Base-by-base conservation (phyloP, 1,140 invertebrate species). In the Macrobrachium rosenbergii region DNA sequence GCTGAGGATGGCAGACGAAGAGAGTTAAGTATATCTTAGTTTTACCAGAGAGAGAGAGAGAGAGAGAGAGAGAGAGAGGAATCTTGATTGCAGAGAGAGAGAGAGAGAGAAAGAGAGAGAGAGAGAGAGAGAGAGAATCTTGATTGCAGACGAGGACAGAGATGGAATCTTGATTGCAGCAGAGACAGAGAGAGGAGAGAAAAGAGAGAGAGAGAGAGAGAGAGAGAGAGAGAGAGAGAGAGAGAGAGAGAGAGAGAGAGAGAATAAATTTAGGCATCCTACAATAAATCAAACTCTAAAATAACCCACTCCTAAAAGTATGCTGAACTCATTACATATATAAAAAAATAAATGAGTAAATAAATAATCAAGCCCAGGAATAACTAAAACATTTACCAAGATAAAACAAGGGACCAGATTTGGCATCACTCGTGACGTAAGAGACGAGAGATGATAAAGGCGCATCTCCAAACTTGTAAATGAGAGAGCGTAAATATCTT, bases 41-140 rank as follows among this genome's bases (percentile, higher is more conserved):
- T n/a, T 7, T 7, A 19, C n/a, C n/a, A 37, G 37, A 37, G 12
- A 21, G 37, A 11, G 11, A n/a, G 67, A 72, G 67, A 72, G 67
- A 72, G 67, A n/a, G 67, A 72, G 67, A 72, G 67, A 72, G 67
- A n/a, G 67, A 72, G 67, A 37, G 67, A 72, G 37, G n/a, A 72
- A n/a, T 11, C 12, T n/a, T 0, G n/a, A 14, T 11, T 0, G 12
- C 37, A 37, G 67, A 11, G 37, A 37, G n/a, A 37, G 37, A 37
- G 12, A 21, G 37, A 11, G 11, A n/a, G 67, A 72, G 67, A 72
- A 10, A 72, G 67, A n/a, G 67, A 72, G 67, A 72, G 67, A 72
- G 67, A n/a, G 67, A 72, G 67, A 37, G 67, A 72, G 37, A n/a
- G 67, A 72, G 37, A 72, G n/a, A 72, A n/a, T 11, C 12, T n/a